Percentiles rank a stretch among this genome's conserved stretches.
These are phyloP conservation scores for Tinamus major DNA, from an alignment of 2,797 vertebrate genomes.

Conservation along the genomic window DNA sequence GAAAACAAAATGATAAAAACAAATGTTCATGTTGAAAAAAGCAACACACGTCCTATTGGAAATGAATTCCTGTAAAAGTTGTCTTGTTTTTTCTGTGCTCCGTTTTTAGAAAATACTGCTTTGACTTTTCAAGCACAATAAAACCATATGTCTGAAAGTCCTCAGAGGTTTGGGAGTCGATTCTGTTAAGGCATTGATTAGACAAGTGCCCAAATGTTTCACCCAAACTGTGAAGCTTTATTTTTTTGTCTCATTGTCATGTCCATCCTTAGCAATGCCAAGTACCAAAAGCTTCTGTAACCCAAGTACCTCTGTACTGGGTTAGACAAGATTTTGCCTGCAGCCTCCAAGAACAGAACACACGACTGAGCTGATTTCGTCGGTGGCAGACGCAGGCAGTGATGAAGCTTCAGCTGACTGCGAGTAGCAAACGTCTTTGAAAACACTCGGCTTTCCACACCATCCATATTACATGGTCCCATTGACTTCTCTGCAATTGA, in stretches of 20 bases:
- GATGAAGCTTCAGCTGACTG: constrained; percentile 23
- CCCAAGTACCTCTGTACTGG: neutral
- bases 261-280: neutral
- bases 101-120: neutral
- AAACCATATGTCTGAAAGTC: neutral
- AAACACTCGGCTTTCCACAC: neutral
- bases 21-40: constrained; percentile 13
- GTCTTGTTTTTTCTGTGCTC: neutral
- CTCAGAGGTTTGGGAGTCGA: neutral
- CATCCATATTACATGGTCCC: neutral
- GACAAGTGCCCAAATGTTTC: constrained; percentile 6
- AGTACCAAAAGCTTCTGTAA: constrained; percentile 16
- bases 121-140: neutral
- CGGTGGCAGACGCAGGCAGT: neutral
- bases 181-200: constrained; percentile 2
- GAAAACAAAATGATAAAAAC: constrained; percentile 32
- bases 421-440: constrained; percentile 17
- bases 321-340: constrained; percentile 15
- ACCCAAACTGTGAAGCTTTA: neutral
- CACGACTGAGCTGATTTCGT: neutral
- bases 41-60: neutral
- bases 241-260: constrained; percentile 16
- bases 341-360: constrained; percentile 15
- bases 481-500: neutral
- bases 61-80: neutral